These are phyloP conservation scores for Piscicola geometra DNA, from an alignment of 2,888 invertebrate species.

Conservation along the genomic window DNA sequence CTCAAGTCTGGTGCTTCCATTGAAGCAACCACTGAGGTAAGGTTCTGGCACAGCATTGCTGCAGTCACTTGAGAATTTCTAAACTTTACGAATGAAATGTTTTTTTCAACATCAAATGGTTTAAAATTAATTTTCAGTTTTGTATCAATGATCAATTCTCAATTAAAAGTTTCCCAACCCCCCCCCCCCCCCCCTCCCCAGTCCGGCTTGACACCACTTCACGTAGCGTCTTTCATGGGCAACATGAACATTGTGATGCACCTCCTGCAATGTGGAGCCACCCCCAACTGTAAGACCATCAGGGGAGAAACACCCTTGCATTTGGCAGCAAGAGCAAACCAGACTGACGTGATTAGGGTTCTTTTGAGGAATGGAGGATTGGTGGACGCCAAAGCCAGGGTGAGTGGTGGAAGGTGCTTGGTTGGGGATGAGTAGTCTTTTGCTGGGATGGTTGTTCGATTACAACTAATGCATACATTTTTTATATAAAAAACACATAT, in stretches of 20 bases:
- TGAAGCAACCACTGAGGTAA: slow-evolving; percentile 70
- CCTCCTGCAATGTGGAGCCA: slow-evolving; percentile 93
- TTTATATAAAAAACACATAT: too few relatives aligned
- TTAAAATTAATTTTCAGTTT: neutral
- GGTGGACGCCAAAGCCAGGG: slow-evolving; percentile 80
- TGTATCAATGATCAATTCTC: too few relatives aligned
- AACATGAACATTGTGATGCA: slow-evolving; percentile 98
- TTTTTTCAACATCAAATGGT: too few relatives aligned
- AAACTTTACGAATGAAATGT: too few relatives aligned
- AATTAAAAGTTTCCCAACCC: too few relatives aligned
- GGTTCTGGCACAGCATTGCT: too few relatives aligned
- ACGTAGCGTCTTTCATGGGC: slow-evolving; percentile 99
- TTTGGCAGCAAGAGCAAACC: slow-evolving; percentile 94
- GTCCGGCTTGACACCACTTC: slow-evolving; percentile 89
- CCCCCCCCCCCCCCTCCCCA: slow-evolving; percentile 50
- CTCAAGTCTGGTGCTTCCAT: slow-evolving; percentile 93
- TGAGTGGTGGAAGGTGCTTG: too few relatives aligned
- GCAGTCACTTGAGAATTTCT: too few relatives aligned
- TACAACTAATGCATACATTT: too few relatives aligned
- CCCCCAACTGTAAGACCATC: slow-evolving; percentile 92
- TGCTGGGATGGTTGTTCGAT: too few relatives aligned
- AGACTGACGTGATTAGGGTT: slow-evolving; percentile 96
- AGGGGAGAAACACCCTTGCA: slow-evolving; percentile 97
- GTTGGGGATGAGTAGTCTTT: too few relatives aligned
- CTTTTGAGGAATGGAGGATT: slow-evolving; percentile 93